Evolutionary conservation across 2,113 vertebrate genomes (phyloP).

Genomic region (Plecotus auritus): DNA sequence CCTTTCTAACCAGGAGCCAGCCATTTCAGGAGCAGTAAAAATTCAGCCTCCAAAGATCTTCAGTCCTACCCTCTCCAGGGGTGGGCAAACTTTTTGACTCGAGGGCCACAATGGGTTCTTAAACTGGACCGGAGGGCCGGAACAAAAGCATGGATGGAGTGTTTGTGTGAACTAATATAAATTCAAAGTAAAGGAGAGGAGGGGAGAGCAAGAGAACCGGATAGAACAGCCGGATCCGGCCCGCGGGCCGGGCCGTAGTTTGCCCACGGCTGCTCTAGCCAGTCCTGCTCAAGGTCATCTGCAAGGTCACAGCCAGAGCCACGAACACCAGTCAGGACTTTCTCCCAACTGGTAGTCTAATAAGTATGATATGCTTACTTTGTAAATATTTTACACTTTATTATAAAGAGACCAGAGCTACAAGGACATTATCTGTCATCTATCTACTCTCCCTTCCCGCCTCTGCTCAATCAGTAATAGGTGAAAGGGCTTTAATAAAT

Average conservation of each 20-base stretch:
- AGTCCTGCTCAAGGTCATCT: not conserved
- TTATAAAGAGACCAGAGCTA: constrained; percentile 23
- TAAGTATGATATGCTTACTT: not conserved
- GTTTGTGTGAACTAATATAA: too few relatives aligned
- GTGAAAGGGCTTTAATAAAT: not conserved
- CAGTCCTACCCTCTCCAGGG: not conserved
- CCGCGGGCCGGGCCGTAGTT: too few relatives aligned
- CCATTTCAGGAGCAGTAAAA: not conserved
- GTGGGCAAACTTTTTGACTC: too few relatives aligned
- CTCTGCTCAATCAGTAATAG: not conserved
- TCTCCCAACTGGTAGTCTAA: not conserved
- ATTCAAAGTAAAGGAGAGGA: too few relatives aligned
- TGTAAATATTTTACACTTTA: constrained; percentile 46
- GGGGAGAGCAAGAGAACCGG: too few relatives aligned
- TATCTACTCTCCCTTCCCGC: not conserved
- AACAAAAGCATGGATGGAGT: too few relatives aligned
- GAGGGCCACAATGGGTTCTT: too few relatives aligned
- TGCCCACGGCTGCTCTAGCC: too few relatives aligned
- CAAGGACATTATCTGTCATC: not conserved
- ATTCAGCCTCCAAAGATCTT: not conserved
- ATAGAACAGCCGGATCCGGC: too few relatives aligned
- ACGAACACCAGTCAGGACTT: not conserved
- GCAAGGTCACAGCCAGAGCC: not conserved
- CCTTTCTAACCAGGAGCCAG: not conserved
- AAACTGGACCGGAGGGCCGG: too few relatives aligned